Conservation (phyloP, 2,888 invertebrate genomes). For the Chironomus tentans region DNA sequence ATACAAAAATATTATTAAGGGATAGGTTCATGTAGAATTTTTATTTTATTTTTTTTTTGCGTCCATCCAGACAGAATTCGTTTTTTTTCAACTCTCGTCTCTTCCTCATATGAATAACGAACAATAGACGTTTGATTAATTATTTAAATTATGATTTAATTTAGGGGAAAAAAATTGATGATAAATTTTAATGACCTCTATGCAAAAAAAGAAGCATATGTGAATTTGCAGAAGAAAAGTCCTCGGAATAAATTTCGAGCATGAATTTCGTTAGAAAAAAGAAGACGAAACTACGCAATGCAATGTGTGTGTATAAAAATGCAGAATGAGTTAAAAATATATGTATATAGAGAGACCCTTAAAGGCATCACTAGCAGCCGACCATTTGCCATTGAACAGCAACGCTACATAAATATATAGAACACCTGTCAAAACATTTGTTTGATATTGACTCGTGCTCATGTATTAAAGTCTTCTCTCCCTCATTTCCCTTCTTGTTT, state of each 20-base stretch:
- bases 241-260: too few species aligned
- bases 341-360: neutral
- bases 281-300: too few species aligned
- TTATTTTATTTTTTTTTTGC: too few species aligned
- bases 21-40: too few species aligned
- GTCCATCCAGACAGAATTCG: too few species aligned
- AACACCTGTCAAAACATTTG: conserved; percentile 28
- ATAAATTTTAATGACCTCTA: too few species aligned
- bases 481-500: conserved; percentile 9
- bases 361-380: neutral
- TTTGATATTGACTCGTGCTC: conserved; percentile 22
- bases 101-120: neutral
- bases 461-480: conserved; percentile 1
- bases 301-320: too few species aligned
- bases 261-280: too few species aligned
- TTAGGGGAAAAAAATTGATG: neutral
- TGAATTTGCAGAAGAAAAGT: too few species aligned
- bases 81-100: neutral
- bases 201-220: too few species aligned
- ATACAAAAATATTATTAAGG: too few species aligned
- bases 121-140: conserved; percentile 20
- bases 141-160: conserved; percentile 15
- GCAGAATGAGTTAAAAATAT: neutral
- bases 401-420: neutral
- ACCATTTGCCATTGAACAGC: conserved; percentile 4